Percentiles rank a stretch among this genome's conserved stretches.
phyloP scores from a whole-genome alignment of 2,113 vertebrate genomes.

The Plecotus auritus region DNA sequence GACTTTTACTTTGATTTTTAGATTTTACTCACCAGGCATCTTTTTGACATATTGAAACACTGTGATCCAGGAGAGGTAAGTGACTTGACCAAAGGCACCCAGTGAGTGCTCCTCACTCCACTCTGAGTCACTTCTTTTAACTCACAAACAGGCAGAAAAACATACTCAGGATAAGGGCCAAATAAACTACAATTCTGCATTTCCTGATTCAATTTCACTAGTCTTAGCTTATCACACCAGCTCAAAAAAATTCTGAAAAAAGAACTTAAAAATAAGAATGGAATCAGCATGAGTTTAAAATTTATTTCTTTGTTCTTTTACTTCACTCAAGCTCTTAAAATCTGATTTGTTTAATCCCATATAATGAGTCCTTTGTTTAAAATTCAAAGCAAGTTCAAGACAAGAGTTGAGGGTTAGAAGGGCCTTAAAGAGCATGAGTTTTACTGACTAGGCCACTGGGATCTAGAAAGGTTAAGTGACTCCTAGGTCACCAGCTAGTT shows the following conservation, averaged over 20 bases:
- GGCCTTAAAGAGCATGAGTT: background rate
- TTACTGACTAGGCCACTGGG: background rate
- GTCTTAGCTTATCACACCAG: background rate
- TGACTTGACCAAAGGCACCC: background rate
- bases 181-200: background rate
- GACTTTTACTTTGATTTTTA: background rate
- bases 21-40: background rate
- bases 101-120: background rate
- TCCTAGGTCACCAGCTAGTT: background rate
- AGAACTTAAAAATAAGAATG: background rate
- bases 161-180: background rate
- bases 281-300: background rate
- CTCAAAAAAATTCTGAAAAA: background rate
- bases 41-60: background rate
- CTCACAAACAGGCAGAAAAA: background rate
- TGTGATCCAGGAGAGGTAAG: background rate
- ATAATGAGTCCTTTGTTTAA: background rate
- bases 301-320: background rate
- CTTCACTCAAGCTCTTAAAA: background rate
- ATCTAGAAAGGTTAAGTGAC: background rate
- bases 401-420: background rate
- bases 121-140: background rate
- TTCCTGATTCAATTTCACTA: background rate
- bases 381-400: background rate
- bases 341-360: background rate